A percentile compares a stretch with the other conserved stretches of the same genome.
These are phyloP conservation scores for Hippocampus zosterae DNA, from an alignment of 2,113 vertebrate genomes.

Conservation along the genomic window DNA sequence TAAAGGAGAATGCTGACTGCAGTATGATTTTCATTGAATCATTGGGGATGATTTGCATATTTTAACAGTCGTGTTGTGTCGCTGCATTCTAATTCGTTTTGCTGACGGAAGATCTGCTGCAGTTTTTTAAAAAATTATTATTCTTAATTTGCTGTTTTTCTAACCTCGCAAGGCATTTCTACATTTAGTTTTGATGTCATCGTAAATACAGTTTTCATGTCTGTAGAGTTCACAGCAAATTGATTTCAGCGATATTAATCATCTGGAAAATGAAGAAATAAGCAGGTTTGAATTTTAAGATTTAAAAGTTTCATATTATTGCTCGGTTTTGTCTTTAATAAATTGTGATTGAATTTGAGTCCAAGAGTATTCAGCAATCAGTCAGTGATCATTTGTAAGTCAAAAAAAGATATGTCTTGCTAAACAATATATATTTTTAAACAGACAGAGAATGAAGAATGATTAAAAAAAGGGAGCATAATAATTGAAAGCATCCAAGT, in stretches of 20 bases:
- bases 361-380: neutral
- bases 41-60: neutral
- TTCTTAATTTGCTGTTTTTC: constrained; percentile 1
- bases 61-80: neutral
- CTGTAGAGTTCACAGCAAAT: constrained; percentile 19
- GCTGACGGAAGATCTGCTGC: neutral
- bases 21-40: too few species aligned
- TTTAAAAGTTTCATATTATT: constrained; percentile 40
- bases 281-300: constrained; percentile 39
- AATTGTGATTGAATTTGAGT: constrained; percentile 26
- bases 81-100: neutral
- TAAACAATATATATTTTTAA: neutral
- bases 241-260: constrained; percentile 19
- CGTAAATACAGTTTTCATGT: neutral
- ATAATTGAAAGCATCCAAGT: neutral
- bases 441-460: constrained; percentile 15
- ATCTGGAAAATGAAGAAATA: constrained; percentile 24
- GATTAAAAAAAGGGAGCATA: neutral
- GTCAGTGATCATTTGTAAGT: constrained; percentile 14
- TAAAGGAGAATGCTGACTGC: neutral
- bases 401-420: neutral
- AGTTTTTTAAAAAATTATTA: neutral
- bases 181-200: constrained; percentile 8
- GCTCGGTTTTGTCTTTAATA: constrained; percentile 24
- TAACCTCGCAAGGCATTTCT: neutral